Evolutionary conservation across 2,797 vertebrate species (phyloP).

Genomic region (Schizothorax lantsangensis): DNA sequence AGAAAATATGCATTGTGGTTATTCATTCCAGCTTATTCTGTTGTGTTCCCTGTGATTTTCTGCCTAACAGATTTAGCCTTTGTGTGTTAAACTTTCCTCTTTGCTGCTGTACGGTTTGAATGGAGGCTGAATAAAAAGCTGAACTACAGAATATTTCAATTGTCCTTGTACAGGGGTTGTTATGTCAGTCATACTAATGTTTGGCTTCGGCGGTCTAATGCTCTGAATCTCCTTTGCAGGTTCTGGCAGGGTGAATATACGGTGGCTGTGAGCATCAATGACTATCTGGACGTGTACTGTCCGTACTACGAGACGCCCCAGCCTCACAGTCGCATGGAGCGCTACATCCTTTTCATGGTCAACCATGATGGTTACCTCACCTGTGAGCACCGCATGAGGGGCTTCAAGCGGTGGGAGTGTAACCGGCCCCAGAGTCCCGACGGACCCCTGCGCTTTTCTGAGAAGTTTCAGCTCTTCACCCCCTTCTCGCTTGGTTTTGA

Average conservation of each 20-base stretch:
- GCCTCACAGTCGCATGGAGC: constrained; percentile 90
- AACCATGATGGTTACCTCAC: constrained; percentile 91
- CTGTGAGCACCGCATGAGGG: constrained; percentile 93
- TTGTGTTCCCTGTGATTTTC: constrained; percentile 51
- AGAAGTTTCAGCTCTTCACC: constrained; percentile 99
- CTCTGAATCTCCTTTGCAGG: constrained; percentile 69
- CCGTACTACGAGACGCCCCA: constrained; percentile 91
- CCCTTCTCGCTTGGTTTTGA: constrained; percentile 97
- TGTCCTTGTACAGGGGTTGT: neutral
- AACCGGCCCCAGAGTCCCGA: constrained; percentile 90
- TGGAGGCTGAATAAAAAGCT: constrained; percentile 28
- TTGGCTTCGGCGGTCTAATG: neutral
- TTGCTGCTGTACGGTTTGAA: constrained; percentile 40
- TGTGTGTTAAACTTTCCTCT: constrained; percentile 48
- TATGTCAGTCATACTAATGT: constrained; percentile 14
- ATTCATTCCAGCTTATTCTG: constrained; percentile 52
- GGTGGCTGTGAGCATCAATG: constrained; percentile 95
- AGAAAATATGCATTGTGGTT: constrained; percentile 47
- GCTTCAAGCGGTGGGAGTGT: constrained; percentile 98
- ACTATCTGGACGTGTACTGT: constrained; percentile 98
- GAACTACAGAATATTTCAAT: constrained; percentile 24
- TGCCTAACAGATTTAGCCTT: constrained; percentile 48
- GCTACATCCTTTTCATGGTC: constrained; percentile 96
- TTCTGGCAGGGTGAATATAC: constrained; percentile 92
- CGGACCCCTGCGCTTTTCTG: constrained; percentile 95